These are phyloP conservation scores for Salvelinus sp. DNA, from an alignment of 2,113 vertebrate species.

Conservation along the genomic window DNA sequence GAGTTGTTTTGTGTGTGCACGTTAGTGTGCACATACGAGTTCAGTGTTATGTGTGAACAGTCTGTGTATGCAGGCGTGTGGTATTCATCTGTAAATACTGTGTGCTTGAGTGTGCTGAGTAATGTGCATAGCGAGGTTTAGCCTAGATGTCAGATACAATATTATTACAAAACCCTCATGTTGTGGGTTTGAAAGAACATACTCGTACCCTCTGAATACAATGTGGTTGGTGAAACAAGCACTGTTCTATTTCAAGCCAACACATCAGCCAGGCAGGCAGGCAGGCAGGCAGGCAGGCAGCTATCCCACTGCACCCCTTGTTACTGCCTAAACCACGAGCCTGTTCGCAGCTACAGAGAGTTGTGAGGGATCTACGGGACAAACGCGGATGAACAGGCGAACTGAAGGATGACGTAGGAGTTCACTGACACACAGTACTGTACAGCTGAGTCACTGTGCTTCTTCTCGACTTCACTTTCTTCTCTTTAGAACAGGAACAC, in stretches of 20 bases:
- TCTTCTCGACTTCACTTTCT: too few relatives aligned
- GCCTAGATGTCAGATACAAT: neutral
- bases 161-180: neutral
- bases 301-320: too few relatives aligned
- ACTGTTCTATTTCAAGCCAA: neutral
- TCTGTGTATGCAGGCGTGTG: constrained; percentile 31
- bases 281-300: too few relatives aligned
- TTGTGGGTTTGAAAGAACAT: constrained; percentile 3
- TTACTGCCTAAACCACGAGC: too few relatives aligned
- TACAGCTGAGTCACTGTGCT: too few relatives aligned
- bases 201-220: neutral
- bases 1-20: constrained; percentile 26
- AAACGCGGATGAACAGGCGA: too few relatives aligned
- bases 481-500: too few relatives aligned
- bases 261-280: too few relatives aligned
- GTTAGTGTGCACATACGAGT: neutral
- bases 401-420: too few relatives aligned
- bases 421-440: too few relatives aligned
- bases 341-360: too few relatives aligned
- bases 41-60: neutral
- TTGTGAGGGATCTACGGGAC: too few relatives aligned
- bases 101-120: neutral
- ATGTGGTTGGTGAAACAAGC: neutral
- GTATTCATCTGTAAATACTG: neutral
- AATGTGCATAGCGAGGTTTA: neutral